phyloP scores from a whole-genome alignment of 2,797 vertebrate species.

The Furcifer pardalis region DNA sequence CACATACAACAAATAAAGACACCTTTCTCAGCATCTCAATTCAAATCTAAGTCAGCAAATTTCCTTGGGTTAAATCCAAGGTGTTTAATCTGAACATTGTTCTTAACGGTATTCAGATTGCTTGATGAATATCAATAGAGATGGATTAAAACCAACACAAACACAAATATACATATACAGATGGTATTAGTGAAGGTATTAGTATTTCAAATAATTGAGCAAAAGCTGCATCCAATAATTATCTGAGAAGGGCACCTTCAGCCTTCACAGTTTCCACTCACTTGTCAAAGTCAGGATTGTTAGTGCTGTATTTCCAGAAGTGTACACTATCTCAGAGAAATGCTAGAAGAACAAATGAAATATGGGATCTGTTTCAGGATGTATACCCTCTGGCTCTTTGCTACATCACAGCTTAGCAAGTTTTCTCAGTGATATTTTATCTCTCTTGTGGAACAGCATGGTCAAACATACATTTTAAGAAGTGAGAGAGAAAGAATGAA shows the following conservation, averaged over 20 bases:
- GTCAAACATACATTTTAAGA: slow-evolving; percentile 45
- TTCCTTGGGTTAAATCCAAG: background rate
- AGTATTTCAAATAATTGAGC: slow-evolving; percentile 21
- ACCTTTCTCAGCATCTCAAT: background rate
- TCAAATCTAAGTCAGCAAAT: background rate
- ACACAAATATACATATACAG: background rate
- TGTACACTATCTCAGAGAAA: background rate
- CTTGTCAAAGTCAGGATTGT: slow-evolving; percentile 30
- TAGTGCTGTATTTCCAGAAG: slow-evolving; percentile 35
- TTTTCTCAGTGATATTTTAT: slow-evolving; percentile 36
- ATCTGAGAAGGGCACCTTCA: slow-evolving; percentile 44
- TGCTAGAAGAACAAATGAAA: slow-evolving; percentile 38
- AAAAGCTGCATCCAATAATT: background rate
- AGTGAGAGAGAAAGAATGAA: slow-evolving; percentile 1
- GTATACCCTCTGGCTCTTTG: background rate
- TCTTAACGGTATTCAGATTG: background rate
- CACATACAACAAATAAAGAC: too few species aligned
- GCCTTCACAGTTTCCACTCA: slow-evolving; percentile 12
- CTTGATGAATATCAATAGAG: background rate
- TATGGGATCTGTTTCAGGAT: slow-evolving; percentile 13
- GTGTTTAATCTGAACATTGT: background rate
- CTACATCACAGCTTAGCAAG: slow-evolving; percentile 2
- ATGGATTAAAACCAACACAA: background rate
- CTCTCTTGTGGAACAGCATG: slow-evolving; percentile 44
- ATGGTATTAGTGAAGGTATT: background rate